Percentiles rank a stretch among this genome's conserved stretches.
Evolutionary conservation across 2,888 invertebrate genomes (phyloP).

Genomic region (Lacanobia wlatinum): DNA sequence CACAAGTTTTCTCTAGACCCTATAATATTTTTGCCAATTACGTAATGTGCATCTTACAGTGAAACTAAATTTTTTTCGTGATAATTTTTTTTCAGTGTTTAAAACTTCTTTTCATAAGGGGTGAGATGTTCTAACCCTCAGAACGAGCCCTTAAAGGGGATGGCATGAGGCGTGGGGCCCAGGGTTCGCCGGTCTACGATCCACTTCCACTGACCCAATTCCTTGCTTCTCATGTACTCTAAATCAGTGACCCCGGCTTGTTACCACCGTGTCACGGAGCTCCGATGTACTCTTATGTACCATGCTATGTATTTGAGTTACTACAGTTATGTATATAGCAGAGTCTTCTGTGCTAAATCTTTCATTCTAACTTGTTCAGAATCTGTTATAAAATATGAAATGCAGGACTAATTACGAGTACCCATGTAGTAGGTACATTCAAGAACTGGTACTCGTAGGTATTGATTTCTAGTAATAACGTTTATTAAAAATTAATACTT

Average conservation of each 20-base stretch:
- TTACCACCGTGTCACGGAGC: slow-evolving; percentile 26
- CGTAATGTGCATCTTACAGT: background rate
- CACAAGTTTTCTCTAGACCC: background rate
- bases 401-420: background rate
- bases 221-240: slow-evolving; percentile 57
- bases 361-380: background rate
- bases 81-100: background rate
- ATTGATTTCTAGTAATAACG: too few relatives aligned
- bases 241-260: slow-evolving; percentile 63
- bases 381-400: background rate
- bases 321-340: background rate
- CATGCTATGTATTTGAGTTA: slow-evolving; percentile 4
- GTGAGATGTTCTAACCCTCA: slow-evolving; percentile 14
- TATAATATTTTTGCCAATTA: background rate
- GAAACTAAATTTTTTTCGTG: background rate
- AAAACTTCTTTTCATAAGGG: background rate
- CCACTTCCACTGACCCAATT: slow-evolving; percentile 72
- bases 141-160: slow-evolving; percentile 44
- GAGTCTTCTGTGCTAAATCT: background rate
- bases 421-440: background rate
- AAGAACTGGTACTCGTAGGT: too few relatives aligned
- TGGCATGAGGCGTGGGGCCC: slow-evolving; percentile 38
- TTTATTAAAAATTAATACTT: too few relatives aligned
- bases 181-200: slow-evolving; percentile 49
- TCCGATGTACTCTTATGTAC: slow-evolving; percentile 18